phyloP scores from a whole-genome alignment of 2,113 vertebrate species.

The Protobothrops flavoviridis region DNA sequence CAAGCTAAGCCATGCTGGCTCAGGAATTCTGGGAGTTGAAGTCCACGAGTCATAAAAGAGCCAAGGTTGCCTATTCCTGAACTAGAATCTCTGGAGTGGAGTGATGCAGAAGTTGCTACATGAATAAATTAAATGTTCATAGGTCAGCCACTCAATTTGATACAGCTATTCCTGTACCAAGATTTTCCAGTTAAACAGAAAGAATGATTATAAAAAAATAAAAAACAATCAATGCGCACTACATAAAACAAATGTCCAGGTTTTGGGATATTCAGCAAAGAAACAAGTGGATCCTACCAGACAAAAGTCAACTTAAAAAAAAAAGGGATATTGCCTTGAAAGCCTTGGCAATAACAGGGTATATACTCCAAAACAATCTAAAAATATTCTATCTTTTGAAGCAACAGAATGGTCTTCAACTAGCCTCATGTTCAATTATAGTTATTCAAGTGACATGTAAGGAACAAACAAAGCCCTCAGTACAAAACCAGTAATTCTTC shows the following conservation, averaged over 20 bases:
- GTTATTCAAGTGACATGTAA: conserved; percentile 43
- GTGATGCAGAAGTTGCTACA: not conserved
- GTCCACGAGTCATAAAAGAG: too few species aligned
- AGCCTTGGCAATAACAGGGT: conserved; percentile 22
- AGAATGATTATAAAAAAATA: conserved; percentile 5
- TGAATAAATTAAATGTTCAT: not conserved
- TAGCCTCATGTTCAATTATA: conserved; percentile 21
- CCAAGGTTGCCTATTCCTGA: not conserved
- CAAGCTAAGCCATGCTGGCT: too few species aligned
- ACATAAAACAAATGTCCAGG: conserved; percentile 6
- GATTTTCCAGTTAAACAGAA: not conserved
- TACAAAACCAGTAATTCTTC: not conserved
- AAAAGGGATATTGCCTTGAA: conserved; percentile 4
- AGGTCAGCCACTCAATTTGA: not conserved
- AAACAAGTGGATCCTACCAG: conserved; percentile 17
- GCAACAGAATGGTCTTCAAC: conserved; percentile 28
- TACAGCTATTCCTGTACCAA: not conserved
- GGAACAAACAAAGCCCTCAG: conserved; percentile 29
- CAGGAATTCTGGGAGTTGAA: too few species aligned
- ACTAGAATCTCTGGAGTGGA: not conserved
- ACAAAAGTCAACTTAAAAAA: conserved; percentile 27
- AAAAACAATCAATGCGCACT: conserved; percentile 16
- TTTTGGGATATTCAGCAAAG: conserved; percentile 16
- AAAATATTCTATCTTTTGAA: conserved; percentile 24
- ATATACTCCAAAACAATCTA: conserved; percentile 39